Base-by-base conservation (phyloP, 2,797 vertebrate species). In the Leptoclinus maculatus region DNA sequence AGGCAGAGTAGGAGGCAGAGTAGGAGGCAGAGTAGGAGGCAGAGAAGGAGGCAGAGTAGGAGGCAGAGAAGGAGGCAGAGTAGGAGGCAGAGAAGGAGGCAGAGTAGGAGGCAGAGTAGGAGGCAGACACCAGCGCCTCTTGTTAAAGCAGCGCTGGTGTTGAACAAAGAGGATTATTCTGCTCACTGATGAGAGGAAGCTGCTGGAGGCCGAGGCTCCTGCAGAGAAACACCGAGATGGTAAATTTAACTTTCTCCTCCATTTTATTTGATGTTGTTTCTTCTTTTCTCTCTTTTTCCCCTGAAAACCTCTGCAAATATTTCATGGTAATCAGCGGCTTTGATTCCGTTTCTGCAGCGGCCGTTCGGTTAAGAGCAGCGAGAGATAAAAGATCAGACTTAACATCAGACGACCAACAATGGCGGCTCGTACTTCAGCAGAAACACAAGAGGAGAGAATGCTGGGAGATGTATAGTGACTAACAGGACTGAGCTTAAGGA, bases 361-460 rank as follows among this genome's bases (percentile, higher is more conserved):
- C 82, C 65, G 64, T 70, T 89, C 75, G 58, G 74, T 92, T 92
- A 85, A 83, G 86, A 90, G 90, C 85, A 66, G 57, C 2, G 43
- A 43, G 92, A 93, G 92, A 95, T 95, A 91, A 95, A 95, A 94
- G 94, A 94, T 82, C 84, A 92, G 87, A 29, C 92, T 93, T 90
- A 92, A 89, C 85, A 91, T 90, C 90, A 92, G 90, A 88, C 91
- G 71, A 7, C 75, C 87, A 74, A 88, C 90, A 91, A 82, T 83
- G 82, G 82, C 80, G 68, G 80, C 86, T 27, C 69, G 81, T 86
- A 57, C 71, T 77, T 83, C 89, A 2, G 8, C 81, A 84, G 74
- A 85, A 87, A 82, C 80, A 87, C 76, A 78, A 71, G 74, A 83
- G 25, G 67, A 82, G 29, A 72, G 60, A 75, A 36, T 58, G 65